A percentile compares a stretch with the other conserved stretches of the same genome.
Conservation (phyloP, 2,888 invertebrate genomes). For the Drosophila algonquin region DNA sequence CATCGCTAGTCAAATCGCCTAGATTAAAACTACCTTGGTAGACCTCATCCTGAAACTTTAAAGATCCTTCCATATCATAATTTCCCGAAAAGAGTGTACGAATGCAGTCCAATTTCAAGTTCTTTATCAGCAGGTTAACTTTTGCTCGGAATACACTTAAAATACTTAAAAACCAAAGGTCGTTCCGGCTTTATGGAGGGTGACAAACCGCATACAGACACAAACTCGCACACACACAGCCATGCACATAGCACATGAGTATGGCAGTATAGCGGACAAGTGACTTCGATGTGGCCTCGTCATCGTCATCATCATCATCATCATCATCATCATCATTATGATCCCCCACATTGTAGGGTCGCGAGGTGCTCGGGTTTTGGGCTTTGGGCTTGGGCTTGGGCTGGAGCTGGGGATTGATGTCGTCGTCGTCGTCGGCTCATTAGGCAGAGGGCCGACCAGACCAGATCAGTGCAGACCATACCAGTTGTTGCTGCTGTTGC, state of each 20-base stretch:
- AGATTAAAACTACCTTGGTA: too few relatives aligned
- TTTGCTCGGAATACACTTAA: conserved; percentile 27
- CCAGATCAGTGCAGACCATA: conserved; percentile 39
- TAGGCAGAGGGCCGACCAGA: conserved; percentile 46
- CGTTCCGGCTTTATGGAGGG: conserved; percentile 38
- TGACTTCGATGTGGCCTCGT: conserved; percentile 44
- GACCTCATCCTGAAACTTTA: too few relatives aligned
- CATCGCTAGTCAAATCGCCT: too few relatives aligned
- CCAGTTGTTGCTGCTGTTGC: conserved; percentile 30
- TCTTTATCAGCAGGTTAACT: conserved; percentile 33
- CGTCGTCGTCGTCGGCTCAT: conserved; percentile 37
- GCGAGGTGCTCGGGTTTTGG: conserved; percentile 37
- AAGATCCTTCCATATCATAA: not conserved
- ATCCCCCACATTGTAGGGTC: conserved; percentile 22
- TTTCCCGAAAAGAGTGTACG: not conserved
- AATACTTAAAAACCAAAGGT: conserved; percentile 41
- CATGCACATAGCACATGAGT: too few relatives aligned
- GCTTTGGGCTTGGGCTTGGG: conserved; percentile 21
- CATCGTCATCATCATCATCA: conserved; percentile 38
- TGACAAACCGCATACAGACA: conserved; percentile 31
- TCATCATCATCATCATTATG: conserved; percentile 35
- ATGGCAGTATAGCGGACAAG: conserved; percentile 26
- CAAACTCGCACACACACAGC: not conserved
- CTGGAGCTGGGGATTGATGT: conserved; percentile 23
- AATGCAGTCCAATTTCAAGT: not conserved